Conservation (phyloP, 2,797 vertebrate species). For the Centropyge bicolor region DNA sequence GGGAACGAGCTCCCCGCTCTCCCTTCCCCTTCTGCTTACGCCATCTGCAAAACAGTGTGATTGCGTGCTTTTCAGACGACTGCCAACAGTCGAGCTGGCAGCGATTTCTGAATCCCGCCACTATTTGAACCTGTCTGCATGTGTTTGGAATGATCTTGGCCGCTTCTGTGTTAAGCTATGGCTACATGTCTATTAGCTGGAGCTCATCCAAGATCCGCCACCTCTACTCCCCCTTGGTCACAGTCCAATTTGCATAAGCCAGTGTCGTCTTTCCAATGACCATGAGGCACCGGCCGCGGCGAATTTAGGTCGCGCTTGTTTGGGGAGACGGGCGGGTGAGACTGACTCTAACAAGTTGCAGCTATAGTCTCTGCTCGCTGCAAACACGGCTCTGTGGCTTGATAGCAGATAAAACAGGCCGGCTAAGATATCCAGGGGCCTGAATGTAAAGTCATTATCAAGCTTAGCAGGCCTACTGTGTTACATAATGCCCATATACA, state of each 20-base stretch:
- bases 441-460: constrained; percentile 55
- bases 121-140: constrained; percentile 9
- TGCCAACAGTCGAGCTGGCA: constrained; percentile 21
- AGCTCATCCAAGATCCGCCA: constrained; percentile 32
- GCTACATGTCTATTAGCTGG: constrained; percentile 47
- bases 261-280: constrained; percentile 73
- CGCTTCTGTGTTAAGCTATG: constrained; percentile 25
- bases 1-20: constrained; percentile 2
- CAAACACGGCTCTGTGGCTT: not conserved
- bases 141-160: constrained; percentile 26
- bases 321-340: not conserved
- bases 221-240: constrained; percentile 36
- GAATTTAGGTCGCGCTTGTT: constrained; percentile 46
- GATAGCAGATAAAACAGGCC: not conserved
- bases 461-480: constrained; percentile 29
- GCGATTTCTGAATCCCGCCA: not conserved
- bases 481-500: constrained; percentile 57
- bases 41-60: constrained; percentile 26
- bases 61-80: constrained; percentile 8
- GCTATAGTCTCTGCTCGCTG: constrained; percentile 10
- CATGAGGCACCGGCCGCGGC: constrained; percentile 24
- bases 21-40: not conserved
- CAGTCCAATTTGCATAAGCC: constrained; percentile 61
- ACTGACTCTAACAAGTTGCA: constrained; percentile 2
- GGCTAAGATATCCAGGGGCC: constrained; percentile 19